Conservation (phyloP, 2,113 vertebrate genomes). For the Cyprichromis sp. region DNA sequence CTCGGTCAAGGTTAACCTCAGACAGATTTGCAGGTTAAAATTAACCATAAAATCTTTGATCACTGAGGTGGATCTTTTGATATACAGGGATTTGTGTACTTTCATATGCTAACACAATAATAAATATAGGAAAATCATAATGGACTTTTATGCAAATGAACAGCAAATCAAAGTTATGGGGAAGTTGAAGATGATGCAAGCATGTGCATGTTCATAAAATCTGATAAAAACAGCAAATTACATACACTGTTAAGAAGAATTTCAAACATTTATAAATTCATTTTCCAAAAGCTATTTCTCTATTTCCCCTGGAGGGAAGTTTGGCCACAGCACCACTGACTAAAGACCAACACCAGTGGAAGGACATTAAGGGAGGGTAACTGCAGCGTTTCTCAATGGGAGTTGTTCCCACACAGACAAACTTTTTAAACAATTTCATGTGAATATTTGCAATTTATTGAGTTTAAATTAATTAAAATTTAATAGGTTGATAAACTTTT, state of each 20-base stretch:
- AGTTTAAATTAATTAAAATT: not conserved
- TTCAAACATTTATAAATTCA: not conserved
- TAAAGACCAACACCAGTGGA: not conserved
- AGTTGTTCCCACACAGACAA: not conserved
- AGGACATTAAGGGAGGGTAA: not conserved
- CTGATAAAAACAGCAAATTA: not conserved
- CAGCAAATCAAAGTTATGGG: not conserved
- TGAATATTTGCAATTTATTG: not conserved
- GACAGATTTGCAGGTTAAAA: not conserved
- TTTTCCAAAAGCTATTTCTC: not conserved
- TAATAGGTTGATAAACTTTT: not conserved
- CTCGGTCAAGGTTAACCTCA: not conserved
- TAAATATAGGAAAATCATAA: not conserved
- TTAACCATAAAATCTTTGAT: not conserved
- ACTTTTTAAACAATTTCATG: not conserved
- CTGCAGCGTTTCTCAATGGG: not conserved
- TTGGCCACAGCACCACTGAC: not conserved
- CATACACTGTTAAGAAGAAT: not conserved
- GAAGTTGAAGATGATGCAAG: not conserved
- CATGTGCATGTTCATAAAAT: not conserved
- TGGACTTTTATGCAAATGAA: not conserved
- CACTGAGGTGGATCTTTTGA: not conserved
- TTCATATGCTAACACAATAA: fast-evolving
- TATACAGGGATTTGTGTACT: not conserved
- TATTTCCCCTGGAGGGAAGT: not conserved